phyloP scores from a whole-genome alignment of 2,113 vertebrate species.

The Dermatemys mawii region DNA sequence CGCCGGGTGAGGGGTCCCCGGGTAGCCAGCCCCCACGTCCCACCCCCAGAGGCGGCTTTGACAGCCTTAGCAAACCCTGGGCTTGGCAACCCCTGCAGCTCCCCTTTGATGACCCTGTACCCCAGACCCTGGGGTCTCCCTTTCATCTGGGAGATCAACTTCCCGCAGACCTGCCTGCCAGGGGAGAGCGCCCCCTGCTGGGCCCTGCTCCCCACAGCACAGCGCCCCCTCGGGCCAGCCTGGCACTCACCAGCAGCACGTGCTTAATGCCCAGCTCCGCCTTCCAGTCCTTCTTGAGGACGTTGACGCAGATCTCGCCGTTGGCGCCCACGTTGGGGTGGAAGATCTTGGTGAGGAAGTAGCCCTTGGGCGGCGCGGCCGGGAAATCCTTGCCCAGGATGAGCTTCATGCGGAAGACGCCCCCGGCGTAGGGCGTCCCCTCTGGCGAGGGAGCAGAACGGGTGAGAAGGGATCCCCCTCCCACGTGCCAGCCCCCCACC shows the following conservation, averaged over 20 bases:
- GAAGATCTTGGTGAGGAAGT: constrained; percentile 96
- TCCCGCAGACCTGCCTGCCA: no score
- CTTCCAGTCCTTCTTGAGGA: constrained; percentile 93
- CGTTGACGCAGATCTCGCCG: constrained; percentile 94
- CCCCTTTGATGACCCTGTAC: no score
- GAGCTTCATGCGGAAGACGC: constrained; percentile 93
- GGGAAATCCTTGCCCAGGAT: constrained; percentile 94
- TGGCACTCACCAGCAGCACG: constrained; percentile 89
- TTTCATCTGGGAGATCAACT: neutral
- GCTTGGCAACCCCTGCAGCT: no score
- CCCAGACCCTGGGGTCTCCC: neutral
- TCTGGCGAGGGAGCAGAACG: constrained; percentile 72
- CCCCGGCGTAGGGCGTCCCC: constrained; percentile 92
- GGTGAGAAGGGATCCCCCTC: neutral
- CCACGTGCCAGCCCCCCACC: neutral
- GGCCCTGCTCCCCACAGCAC: neutral
- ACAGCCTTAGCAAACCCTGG: neutral
- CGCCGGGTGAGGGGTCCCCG: no score
- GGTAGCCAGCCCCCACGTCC: no score
- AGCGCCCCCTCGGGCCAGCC: neutral
- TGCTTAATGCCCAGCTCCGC: constrained; percentile 93
- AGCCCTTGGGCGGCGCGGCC: constrained; percentile 91
- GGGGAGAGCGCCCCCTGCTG: neutral
- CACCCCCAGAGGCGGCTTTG: no score
- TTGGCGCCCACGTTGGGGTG: constrained; percentile 93